Conservation (phyloP, 2,888 invertebrate species). For the Bellardia bayeri region DNA sequence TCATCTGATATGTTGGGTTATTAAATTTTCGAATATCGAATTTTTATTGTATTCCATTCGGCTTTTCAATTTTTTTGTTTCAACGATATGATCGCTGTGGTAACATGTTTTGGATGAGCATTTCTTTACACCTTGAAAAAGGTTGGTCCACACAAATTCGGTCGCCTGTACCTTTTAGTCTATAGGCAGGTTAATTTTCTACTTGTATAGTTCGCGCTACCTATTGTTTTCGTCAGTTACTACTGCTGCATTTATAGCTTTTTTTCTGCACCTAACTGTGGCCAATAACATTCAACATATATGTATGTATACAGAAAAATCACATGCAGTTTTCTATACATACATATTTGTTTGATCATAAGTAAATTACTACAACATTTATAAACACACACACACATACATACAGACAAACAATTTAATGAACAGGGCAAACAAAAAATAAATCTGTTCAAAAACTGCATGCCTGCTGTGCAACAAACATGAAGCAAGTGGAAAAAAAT, state of each 20-base stretch:
- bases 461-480: constrained; percentile 63
- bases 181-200: too few relatives aligned
- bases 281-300: constrained; percentile 37
- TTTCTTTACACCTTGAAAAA: too few relatives aligned
- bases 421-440: constrained; percentile 6
- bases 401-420: constrained; percentile 15
- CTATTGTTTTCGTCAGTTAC: not conserved
- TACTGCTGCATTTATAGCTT: not conserved
- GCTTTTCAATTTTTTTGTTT: too few relatives aligned
- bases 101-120: too few relatives aligned
- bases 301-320: not conserved
- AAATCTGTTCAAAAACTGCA: constrained; percentile 56
- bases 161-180: too few relatives aligned
- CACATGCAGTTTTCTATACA: constrained; percentile 19
- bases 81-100: too few relatives aligned
- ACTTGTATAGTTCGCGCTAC: not conserved
- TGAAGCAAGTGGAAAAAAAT: constrained; percentile 19
- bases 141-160: too few relatives aligned
- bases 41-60: too few relatives aligned
- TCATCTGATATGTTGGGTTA: too few relatives aligned
- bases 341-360: constrained; percentile 55
- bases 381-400: constrained; percentile 31
- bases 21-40: too few relatives aligned
- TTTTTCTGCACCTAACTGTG: not conserved
- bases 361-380: constrained; percentile 67